Evolutionary conservation across 2,888 invertebrate species (phyloP).

Genomic region (Scaptomyza polygonia): DNA sequence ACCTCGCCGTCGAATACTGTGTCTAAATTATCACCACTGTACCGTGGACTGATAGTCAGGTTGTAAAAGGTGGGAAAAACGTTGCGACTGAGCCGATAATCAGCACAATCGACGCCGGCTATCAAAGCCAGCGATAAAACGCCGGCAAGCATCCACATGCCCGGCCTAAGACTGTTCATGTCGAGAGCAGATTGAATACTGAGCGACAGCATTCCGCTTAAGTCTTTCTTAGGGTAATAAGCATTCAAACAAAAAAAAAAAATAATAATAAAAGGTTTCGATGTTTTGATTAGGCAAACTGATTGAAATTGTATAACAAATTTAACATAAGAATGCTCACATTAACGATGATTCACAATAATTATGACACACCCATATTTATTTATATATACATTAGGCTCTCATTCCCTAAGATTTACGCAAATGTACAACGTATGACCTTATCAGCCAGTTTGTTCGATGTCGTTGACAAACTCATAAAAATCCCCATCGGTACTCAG

Average conservation of each 20-base stretch:
- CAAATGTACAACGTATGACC: neutral
- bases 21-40: slow-evolving; percentile 46
- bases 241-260: no score
- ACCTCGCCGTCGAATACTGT: slow-evolving; percentile 77
- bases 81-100: slow-evolving; percentile 80
- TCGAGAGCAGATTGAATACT: slow-evolving; percentile 46
- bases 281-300: slow-evolving; percentile 23
- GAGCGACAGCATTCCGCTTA: slow-evolving; percentile 13
- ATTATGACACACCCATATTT: neutral
- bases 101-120: slow-evolving; percentile 20
- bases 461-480: neutral
- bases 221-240: no score
- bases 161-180: slow-evolving; percentile 45
- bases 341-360: neutral
- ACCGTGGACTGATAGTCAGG: slow-evolving; percentile 84
- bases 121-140: slow-evolving; percentile 36
- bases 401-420: neutral
- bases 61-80: slow-evolving; percentile 86
- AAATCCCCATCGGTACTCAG: neutral
- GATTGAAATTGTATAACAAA: neutral
- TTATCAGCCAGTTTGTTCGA: neutral
- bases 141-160: slow-evolving; percentile 18
- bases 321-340: neutral
- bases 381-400: neutral
- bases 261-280: no score